Base-by-base conservation (phyloP, 2,113 vertebrate species). In the Strix uralensis region DNA sequence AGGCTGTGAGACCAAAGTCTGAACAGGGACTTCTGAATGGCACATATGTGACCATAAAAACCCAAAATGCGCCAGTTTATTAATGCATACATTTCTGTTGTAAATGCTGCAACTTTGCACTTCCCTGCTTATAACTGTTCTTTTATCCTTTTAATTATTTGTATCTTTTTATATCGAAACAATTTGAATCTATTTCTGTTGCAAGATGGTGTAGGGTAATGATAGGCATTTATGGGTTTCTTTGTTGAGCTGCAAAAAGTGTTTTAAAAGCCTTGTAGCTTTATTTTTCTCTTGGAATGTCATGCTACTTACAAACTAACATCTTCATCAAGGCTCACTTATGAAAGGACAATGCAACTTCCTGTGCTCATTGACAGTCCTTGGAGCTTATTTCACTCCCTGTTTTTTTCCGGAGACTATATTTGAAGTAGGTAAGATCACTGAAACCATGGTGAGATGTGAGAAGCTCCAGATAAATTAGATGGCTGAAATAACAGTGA, bases 361-460 rank as follows among this genome's bases (percentile, higher is more conserved):
- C 95, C 74, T 26, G 63, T 84, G 91, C 69, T 82, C 58, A 42
- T 57, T 83, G 75, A 78, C 52, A 83, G 58, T 88, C 36, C 52
- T 88, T 75, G 52, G 77, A 94, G 54, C 81, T 97, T 96, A 83
- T 70, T 95, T 78, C 49, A 69, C 57, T 92, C 92, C 51, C 77
- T 52, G 21, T 34, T 86, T 84, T 92, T 90, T 94, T 66, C 40
- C 11, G 26, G 82, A 91, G 73, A 44, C 62, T 91, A 9, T 91
- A 38, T 97, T 97, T 94, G 88, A 96, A 82, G 52, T 82, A 92
- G 79, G 80, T 95, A 97, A 95, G 74, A 95, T 87, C 77, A 57
- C 30, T 83, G 63, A 62, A 86, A 94, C 54, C 78, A 32, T 72
- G 40, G 73, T 83, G 30, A 93, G 75, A 70, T 89, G 30, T 63